phyloP scores from a whole-genome alignment of 2,113 vertebrate species.

The Blennius ocellaris region DNA sequence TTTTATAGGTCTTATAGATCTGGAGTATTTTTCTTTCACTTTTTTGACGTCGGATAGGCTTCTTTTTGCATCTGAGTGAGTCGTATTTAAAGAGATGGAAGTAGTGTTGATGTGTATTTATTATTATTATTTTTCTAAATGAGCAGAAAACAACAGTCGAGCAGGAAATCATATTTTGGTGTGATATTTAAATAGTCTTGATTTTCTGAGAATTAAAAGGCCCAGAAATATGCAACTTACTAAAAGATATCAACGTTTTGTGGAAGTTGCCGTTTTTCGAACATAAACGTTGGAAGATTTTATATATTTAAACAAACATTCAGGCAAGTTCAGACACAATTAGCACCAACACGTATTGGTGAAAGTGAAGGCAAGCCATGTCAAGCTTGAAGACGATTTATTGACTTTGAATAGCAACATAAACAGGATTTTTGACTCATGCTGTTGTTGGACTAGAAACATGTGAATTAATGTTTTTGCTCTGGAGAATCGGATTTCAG shows the following conservation, averaged over 20 bases:
- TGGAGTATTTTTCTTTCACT: conserved; percentile 68
- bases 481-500: not conserved
- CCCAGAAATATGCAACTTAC: not conserved
- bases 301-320: no score
- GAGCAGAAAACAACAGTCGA: conserved; percentile 23
- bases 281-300: no score
- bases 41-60: conserved; percentile 58
- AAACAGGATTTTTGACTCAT: no score
- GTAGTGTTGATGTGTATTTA: conserved; percentile 68
- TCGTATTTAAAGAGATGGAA: conserved; percentile 68
- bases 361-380: no score
- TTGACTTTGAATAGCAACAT: no score
- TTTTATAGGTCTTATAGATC: conserved; percentile 87
- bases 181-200: conserved; percentile 23
- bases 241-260: no score
- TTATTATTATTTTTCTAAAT: conserved; percentile 46
- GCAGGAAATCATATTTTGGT: not conserved
- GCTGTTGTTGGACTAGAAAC: no score
- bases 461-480: not conserved
- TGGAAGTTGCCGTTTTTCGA: no score
- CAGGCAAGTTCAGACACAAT: no score
- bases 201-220: conserved; percentile 13
- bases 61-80: conserved; percentile 65
- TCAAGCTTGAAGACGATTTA: no score
- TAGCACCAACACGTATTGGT: no score